A percentile compares a stretch with the other conserved stretches of the same genome.
phyloP scores from a whole-genome alignment of 2,113 vertebrate species.

The Gobius niger region DNA sequence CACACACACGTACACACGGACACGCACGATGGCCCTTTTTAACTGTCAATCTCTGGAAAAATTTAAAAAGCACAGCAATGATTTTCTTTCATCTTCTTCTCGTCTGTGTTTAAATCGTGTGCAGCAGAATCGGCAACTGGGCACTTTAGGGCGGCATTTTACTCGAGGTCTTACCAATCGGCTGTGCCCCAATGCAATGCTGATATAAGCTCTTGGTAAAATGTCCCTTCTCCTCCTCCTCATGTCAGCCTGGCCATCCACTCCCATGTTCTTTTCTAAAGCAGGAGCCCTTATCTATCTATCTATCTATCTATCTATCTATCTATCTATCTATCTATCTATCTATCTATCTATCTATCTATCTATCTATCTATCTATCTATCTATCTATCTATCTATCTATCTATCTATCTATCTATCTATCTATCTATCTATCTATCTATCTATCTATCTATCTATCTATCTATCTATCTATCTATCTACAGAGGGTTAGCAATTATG shows the following conservation, averaged over 20 bases:
- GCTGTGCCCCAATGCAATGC: slow-evolving; percentile 27
- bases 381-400: too few relatives aligned
- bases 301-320: too few relatives aligned
- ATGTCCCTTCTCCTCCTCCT: slow-evolving; percentile 33
- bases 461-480: too few relatives aligned
- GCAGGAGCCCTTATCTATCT: too few relatives aligned
- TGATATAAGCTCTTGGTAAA: slow-evolving; percentile 32
- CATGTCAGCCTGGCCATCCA: background rate
- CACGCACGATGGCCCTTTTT: slow-evolving; percentile 33
- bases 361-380: too few relatives aligned
- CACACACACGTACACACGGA: slow-evolving; percentile 49
- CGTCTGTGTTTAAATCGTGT: slow-evolving; percentile 41
- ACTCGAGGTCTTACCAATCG: slow-evolving; percentile 60
- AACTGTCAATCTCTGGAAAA: slow-evolving; percentile 34
- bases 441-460: too few relatives aligned
- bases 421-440: too few relatives aligned
- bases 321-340: too few relatives aligned
- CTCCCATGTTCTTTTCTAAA: too few relatives aligned
- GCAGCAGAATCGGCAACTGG: slow-evolving; percentile 63
- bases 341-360: too few relatives aligned
- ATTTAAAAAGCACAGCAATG: slow-evolving; percentile 54
- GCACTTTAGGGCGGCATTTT: slow-evolving; percentile 68
- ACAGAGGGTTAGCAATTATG: too few relatives aligned
- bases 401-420: too few relatives aligned
- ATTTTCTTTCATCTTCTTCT: slow-evolving; percentile 27